Percentiles rank a stretch among this genome's conserved stretches.
These are phyloP conservation scores for Phrynosoma platyrhinos DNA, from an alignment of 2,113 vertebrate genomes.

Conservation along the genomic window DNA sequence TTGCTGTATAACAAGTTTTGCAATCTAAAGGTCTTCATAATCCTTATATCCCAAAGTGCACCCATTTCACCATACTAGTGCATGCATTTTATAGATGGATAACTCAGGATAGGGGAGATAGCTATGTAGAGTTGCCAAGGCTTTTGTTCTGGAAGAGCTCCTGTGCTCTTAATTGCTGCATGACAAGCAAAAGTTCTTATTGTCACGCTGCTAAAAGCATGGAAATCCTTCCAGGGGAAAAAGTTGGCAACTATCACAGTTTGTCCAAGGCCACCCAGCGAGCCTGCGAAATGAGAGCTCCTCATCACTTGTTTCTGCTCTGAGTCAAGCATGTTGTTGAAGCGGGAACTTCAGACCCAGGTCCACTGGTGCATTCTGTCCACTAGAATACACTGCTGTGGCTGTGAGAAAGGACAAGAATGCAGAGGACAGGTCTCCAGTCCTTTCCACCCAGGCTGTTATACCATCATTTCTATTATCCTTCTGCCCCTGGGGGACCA, in stretches of 20 bases:
- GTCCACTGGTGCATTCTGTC: neutral
- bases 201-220: neutral
- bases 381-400: neutral
- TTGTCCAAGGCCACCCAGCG: conserved; percentile 25
- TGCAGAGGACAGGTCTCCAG: neutral
- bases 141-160: conserved; percentile 2
- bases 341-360: conserved; percentile 1
- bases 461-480: neutral
- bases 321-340: neutral
- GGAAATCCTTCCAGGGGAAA: conserved; percentile 7
- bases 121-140: neutral
- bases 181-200: neutral
- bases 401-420: neutral
- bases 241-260: neutral
- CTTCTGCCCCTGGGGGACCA: neutral
- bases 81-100: neutral
- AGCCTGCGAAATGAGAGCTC: conserved; percentile 17
- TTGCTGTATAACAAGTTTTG: neutral
- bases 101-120: neutral
- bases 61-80: neutral
- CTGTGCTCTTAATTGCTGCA: neutral
- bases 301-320: neutral
- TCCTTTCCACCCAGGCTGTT: neutral
- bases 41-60: neutral
- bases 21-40: neutral